Base-by-base conservation (phyloP, 2,888 invertebrate genomes). In the Halocaridina rubra region DNA sequence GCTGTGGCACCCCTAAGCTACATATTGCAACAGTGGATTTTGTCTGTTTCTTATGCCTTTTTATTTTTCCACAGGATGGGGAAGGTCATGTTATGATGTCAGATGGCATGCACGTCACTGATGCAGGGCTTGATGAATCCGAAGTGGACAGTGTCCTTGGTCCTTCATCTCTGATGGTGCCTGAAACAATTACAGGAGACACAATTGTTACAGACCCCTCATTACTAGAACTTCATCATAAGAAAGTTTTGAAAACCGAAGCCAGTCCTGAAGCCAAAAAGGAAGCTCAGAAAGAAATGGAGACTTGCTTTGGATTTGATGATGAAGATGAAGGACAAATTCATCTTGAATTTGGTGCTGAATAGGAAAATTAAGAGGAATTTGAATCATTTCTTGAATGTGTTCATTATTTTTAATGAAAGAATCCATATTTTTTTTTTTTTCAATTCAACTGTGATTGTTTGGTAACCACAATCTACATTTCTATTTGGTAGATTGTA, bases 251-350 rank as follows among this genome's bases (percentile, higher is more conserved):
- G 27, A 84, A 84, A 57, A 74, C 84, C 0, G 84, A 82, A 71
- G 74, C 80, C 13, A 59, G 79, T 69, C 72, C 74, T 22, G 86
- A 88, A 22, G 61, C 80, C 39, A 88, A 88, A 59, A 89, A 90
- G 88, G 90, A 92, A 89, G 91, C 90, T 75, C 89, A 91, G 89
- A 94, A 94, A 89, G 96, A 96, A 87, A 94, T 95, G 91, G 94
- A 95, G 90, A 94, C 94, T 22, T 96, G 96, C 91, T 96, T 96
- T 89, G 96, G 96, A 2, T 96, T 96, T 91, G 96, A 96, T 91
- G 93, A 86, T 77, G 80, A 84, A 59, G 86, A 88, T 78, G 84
- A 76, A 61, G 78, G 82, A 19, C 81, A 78, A 22, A 85, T 82
- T 69, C 86, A 88, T 27, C 59, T 81, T 16, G 77, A 87, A 32